Conservation (phyloP, 2,888 invertebrate species). For the Eulithis testata region DNA sequence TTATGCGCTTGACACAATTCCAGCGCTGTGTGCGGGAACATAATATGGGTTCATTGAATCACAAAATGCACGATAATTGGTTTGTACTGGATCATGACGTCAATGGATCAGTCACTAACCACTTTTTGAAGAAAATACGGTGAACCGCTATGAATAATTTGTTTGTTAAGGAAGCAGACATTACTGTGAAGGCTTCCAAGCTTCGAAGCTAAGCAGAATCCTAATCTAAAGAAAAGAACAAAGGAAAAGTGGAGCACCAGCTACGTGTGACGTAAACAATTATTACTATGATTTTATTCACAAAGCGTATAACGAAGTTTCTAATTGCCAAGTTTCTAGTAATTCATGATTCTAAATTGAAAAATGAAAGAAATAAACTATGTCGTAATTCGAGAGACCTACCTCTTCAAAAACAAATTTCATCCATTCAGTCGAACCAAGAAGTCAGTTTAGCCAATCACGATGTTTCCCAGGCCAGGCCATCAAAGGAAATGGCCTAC, state of each 20-base stretch:
- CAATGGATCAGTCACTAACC: conserved; percentile 39
- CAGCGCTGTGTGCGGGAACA: conserved; percentile 55
- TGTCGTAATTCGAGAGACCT: neutral
- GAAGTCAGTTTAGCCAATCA: conserved; percentile 21
- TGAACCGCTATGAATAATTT: conserved; percentile 40
- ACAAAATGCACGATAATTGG: conserved; percentile 40
- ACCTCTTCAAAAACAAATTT: neutral
- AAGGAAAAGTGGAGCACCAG: neutral
- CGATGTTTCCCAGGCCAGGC: conserved; percentile 22
- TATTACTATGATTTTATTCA: no score
- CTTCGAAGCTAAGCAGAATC: conserved; percentile 3
- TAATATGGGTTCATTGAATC: conserved; percentile 56
- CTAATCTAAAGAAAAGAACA: conserved; percentile 8
- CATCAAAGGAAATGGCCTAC: conserved; percentile 46
- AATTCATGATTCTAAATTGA: neutral
- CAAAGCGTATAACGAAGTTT: no score
- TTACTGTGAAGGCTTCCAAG: conserved; percentile 2
- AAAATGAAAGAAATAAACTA: no score
- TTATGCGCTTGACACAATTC: conserved; percentile 74
- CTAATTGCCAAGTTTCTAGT: no score
- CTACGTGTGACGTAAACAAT: neutral
- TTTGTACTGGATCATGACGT: conserved; percentile 39
- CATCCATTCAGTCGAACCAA: conserved; percentile 7
- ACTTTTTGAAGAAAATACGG: conserved; percentile 29
- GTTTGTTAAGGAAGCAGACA: conserved; percentile 32